phyloP scores from a whole-genome alignment of 2,113 vertebrate genomes.

The Shinisaurus crocodilurus region DNA sequence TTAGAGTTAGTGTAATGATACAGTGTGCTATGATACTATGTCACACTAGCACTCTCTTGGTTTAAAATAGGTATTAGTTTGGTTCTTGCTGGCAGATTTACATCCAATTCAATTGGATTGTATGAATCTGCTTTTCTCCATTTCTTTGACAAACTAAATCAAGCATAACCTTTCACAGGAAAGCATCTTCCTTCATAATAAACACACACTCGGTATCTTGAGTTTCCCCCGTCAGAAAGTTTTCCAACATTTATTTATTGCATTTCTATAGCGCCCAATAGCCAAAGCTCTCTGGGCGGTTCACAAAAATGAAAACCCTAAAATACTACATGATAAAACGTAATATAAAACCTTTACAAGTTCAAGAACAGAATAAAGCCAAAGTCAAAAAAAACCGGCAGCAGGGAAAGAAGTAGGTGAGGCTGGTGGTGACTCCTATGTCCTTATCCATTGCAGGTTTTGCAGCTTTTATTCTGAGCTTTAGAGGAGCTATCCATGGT shows the following conservation, averaged over 20 bases:
- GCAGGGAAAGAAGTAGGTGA: no score
- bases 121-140: background rate
- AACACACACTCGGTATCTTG: background rate
- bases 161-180: background rate
- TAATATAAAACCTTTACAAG: background rate
- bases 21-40: no score
- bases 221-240: background rate
- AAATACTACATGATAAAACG: background rate
- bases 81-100: background rate
- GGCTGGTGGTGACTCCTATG: no score
- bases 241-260: background rate
- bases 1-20: background rate
- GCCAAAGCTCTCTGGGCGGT: no score
- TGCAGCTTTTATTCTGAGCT: no score
- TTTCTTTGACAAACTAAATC: background rate
- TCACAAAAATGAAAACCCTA: no score
- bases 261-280: no score
- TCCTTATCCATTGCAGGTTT: no score
- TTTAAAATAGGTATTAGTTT: background rate
- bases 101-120: background rate
- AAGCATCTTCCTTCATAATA: background rate
- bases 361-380: no score
- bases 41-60: background rate
- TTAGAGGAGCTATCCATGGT: no score
- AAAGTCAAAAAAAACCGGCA: no score